These are phyloP conservation scores for Rhagonycha lutea DNA, from an alignment of 2,888 invertebrate species.

Conservation along the genomic window DNA sequence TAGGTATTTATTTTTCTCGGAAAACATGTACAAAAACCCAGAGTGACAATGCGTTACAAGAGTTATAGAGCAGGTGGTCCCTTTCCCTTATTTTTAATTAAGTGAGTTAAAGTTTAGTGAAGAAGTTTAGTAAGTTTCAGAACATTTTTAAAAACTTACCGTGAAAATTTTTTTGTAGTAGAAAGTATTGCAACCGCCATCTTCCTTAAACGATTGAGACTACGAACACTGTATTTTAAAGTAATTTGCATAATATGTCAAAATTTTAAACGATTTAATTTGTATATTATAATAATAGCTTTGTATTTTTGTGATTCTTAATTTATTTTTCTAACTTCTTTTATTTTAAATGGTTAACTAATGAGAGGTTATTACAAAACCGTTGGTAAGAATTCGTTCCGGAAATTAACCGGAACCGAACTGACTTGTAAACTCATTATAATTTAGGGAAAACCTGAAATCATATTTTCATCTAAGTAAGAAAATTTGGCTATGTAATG, in stretches of 20 bases:
- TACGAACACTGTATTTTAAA: not conserved
- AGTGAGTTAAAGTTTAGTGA: too few relatives aligned
- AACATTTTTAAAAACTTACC: too few relatives aligned
- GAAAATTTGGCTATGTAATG: not conserved
- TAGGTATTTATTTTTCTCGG: too few relatives aligned
- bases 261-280: not conserved
- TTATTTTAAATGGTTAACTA: not conserved
- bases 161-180: too few relatives aligned
- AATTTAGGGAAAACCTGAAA: not conserved
- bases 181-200: not conserved
- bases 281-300: too few relatives aligned
- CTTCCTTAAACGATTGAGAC: not conserved
- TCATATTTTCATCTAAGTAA: not conserved
- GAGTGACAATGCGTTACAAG: too few relatives aligned
- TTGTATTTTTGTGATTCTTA: not conserved
- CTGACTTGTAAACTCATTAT: not conserved
- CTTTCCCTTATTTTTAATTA: too few relatives aligned
- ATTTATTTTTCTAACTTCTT: not conserved
- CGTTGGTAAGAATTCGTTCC: not conserved
- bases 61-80: too few relatives aligned
- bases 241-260: not conserved
- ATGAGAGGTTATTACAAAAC: not conserved
- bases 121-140: too few relatives aligned
- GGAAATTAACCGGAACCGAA: not conserved
- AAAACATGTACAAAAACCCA: too few relatives aligned